phyloP scores from a whole-genome alignment of 2,888 invertebrate species.

The Autographa gamma region DNA sequence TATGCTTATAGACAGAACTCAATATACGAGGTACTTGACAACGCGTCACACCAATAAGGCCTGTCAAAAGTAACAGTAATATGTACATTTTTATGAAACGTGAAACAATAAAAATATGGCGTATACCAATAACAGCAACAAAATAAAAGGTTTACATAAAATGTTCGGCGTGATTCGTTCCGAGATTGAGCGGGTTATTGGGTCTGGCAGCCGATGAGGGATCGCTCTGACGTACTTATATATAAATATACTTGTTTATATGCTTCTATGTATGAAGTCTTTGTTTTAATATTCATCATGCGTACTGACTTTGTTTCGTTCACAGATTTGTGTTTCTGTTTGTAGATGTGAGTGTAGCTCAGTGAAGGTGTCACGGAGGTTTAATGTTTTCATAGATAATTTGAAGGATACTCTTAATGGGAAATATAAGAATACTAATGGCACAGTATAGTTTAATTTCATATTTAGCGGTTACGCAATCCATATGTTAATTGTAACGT shows the following conservation, averaged over 20 bases:
- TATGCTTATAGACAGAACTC: neutral
- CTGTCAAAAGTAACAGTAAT: conserved; percentile 1
- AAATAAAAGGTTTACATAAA: conserved; percentile 52
- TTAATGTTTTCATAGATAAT: neutral
- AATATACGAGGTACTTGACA: neutral
- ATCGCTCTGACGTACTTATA: conserved; percentile 32
- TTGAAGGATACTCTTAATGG: too few relatives aligned
- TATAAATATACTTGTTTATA: conserved; percentile 10
- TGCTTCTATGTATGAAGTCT: conserved; percentile 2
- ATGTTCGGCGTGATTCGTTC: conserved; percentile 54
- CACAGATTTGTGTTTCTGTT: conserved; percentile 3
- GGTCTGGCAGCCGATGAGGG: conserved; percentile 42
- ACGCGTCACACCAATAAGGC: neutral
- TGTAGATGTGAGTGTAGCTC: neutral
- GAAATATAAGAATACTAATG: too few relatives aligned
- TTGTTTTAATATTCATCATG: conserved; percentile 5
- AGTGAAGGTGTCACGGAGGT: neutral
- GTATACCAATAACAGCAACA: conserved; percentile 23
- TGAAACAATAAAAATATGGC: conserved; percentile 35
- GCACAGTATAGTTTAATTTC: too few relatives aligned
- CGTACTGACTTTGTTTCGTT: neutral
- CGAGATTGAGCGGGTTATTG: conserved; percentile 56
- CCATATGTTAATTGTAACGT: too few relatives aligned
- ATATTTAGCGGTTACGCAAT: too few relatives aligned
- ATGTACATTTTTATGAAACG: conserved; percentile 11